Base-by-base conservation (phyloP, 2,888 invertebrate species). In the Acrobasis consociella region DNA sequence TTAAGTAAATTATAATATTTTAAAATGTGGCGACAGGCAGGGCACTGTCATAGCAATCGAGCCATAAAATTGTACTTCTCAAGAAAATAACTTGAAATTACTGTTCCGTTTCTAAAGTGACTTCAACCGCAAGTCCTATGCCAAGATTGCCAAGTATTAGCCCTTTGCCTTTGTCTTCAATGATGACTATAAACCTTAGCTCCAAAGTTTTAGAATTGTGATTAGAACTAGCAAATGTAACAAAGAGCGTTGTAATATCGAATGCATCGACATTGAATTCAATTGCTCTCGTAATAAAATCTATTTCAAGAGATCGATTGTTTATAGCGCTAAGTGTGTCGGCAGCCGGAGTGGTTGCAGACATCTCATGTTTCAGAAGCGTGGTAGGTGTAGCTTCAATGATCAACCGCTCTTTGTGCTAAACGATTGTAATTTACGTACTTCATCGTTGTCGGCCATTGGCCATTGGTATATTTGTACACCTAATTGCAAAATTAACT, bases 281-380 rank as follows among this genome's bases (percentile, higher is more conserved):
- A 87, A 89, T 83, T 85, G 84, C 85, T 82, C 70, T 76, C 65
- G 83, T 75, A 86, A 87, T 89, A 89, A 87, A 88, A 83, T 82
- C 84, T 88, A 88, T 89, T 86, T 88, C 85, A 75, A 78, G 81
- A 73, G 73, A 82, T 80, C 76, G 80, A 83, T 86, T 87, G 87
- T 87, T 87, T 86, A 85, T 85, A 81, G 80, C 77, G 77, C 77
- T 79, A 83, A 83, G 84, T 86, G 78, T 83, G 84, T 80, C 82
- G 82, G 83, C 75, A 72, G 77, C 72, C 72, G 68, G 86, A 87
- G 82, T 82, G 77, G 82, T 83, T 86, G 81, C 86, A 85, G 83
- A 78, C 82, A 69, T 82, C 81, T 89, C 82, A 73, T 78, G 81
- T 91, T 89, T 82, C 89, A 83, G 81, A 78, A 78, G 79, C 78